Evolutionary conservation across 2,888 invertebrate species (phyloP).

Genomic region (Caenorhabditis uteleia): DNA sequence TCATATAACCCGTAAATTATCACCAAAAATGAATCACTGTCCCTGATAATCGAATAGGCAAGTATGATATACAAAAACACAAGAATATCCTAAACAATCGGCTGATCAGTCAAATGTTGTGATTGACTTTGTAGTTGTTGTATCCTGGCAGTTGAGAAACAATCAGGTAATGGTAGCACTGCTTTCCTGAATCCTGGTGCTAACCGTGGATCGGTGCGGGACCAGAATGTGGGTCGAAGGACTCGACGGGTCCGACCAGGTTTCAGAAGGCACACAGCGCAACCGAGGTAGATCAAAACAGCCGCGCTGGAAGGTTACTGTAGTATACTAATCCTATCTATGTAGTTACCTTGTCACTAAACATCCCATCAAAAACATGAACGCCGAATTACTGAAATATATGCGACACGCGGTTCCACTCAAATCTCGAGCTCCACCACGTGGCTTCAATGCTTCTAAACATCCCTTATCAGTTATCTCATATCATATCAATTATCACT

Average conservation of each 20-base stretch:
- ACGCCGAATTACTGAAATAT: slow-evolving; percentile 53
- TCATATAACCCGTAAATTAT: neutral
- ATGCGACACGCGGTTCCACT: too few species aligned
- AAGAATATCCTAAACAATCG: too few species aligned
- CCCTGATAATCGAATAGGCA: too few species aligned
- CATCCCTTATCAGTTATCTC: too few species aligned
- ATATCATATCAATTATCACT: too few species aligned
- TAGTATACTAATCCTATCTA: neutral
- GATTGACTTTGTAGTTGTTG: too few species aligned
- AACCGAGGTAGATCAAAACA: slow-evolving; percentile 44
- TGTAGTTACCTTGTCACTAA: slow-evolving; percentile 53
- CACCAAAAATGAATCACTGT: neutral
- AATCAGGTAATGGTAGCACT: slow-evolving; percentile 53
- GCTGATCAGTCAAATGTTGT: too few species aligned
- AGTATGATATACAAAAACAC: too few species aligned
- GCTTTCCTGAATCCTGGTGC: slow-evolving; percentile 64
- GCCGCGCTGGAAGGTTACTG: slow-evolving; percentile 18
- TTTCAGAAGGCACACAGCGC: slow-evolving; percentile 35
- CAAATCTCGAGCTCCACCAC: too few species aligned
- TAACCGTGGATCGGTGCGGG: slow-evolving; percentile 54
- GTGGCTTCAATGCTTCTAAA: too few species aligned
- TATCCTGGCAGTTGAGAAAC: too few species aligned
- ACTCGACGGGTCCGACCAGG: slow-evolving; percentile 42
- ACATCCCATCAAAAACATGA: slow-evolving; percentile 66
- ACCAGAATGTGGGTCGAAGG: slow-evolving; percentile 47